phyloP scores from a whole-genome alignment of 2,888 invertebrate species.

The Diaprepes abbreviatus region DNA sequence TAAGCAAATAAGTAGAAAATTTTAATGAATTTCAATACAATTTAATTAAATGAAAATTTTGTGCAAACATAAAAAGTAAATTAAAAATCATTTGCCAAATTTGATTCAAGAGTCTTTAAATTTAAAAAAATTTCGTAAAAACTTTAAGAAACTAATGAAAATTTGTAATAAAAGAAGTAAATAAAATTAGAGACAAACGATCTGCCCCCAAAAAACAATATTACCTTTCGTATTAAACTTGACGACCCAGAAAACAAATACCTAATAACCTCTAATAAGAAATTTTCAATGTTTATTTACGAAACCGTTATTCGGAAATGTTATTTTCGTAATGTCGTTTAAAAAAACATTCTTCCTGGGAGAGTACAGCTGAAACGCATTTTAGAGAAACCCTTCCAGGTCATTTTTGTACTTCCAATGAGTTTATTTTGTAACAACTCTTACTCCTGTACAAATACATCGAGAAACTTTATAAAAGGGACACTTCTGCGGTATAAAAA shows the following conservation, averaged over 20 bases:
- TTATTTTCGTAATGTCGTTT: slow-evolving; percentile 22
- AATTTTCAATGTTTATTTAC: background rate
- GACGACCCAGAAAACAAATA: background rate
- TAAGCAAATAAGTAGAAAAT: too few species aligned
- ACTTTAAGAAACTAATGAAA: too few species aligned
- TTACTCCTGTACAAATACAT: slow-evolving; percentile 41
- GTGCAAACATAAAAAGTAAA: too few species aligned
- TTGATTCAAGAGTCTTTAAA: too few species aligned
- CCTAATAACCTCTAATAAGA: background rate
- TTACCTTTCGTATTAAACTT: background rate
- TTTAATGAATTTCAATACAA: too few species aligned
- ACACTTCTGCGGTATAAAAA: slow-evolving; percentile 32
- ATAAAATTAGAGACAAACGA: too few species aligned
- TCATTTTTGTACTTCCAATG: slow-evolving; percentile 27
- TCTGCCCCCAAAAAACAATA: too few species aligned
- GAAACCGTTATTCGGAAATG: background rate
- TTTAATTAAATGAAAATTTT: too few species aligned
- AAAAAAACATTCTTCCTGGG: slow-evolving; percentile 29
- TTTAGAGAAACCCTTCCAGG: slow-evolving; percentile 29
- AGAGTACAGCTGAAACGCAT: slow-evolving; percentile 32
- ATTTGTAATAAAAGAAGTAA: too few species aligned
- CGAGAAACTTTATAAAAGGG: slow-evolving; percentile 29
- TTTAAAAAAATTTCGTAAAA: too few species aligned
- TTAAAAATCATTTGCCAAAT: too few species aligned
- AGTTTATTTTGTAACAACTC: slow-evolving; percentile 42